Percentiles rank a stretch among this genome's conserved stretches.
phyloP scores from a whole-genome alignment of 2,888 invertebrate genomes.

The Peribatodes rhomboidaria region DNA sequence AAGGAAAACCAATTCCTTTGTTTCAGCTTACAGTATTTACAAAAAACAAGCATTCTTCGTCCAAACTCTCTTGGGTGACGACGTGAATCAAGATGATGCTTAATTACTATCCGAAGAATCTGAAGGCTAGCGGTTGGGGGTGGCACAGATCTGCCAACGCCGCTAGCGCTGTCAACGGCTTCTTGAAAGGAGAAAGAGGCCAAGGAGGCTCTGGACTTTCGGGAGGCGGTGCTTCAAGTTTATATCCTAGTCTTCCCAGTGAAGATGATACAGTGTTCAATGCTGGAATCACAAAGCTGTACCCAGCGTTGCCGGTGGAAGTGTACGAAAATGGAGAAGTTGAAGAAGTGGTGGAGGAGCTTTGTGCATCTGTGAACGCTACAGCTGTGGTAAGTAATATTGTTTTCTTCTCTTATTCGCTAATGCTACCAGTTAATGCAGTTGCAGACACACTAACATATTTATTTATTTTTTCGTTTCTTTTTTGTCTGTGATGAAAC shows the following conservation, averaged over 20 bases:
- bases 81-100: constrained; percentile 52
- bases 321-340: constrained; percentile 81
- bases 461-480: too few species aligned
- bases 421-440: too few species aligned
- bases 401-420: neutral
- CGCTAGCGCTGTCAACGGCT: constrained; percentile 71
- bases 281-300: constrained; percentile 66
- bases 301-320: constrained; percentile 77
- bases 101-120: constrained; percentile 79
- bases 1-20: constrained; percentile 47
- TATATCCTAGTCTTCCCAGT: constrained; percentile 74
- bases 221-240: constrained; percentile 64
- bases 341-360: constrained; percentile 78
- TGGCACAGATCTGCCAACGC: constrained; percentile 75
- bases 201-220: constrained; percentile 61
- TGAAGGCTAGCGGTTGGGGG: constrained; percentile 81
- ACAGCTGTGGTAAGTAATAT: constrained; percentile 73
- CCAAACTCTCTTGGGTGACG: constrained; percentile 46
- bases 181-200: constrained; percentile 72
- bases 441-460: too few species aligned
- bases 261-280: constrained; percentile 74
- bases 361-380: constrained; percentile 76
- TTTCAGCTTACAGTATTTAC: constrained; percentile 48
- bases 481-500: too few species aligned
- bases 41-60: constrained; percentile 48